Percentiles rank a stretch among this genome's conserved stretches.
Evolutionary conservation across 2,888 invertebrate species (phyloP).

Genomic region (Kryphioiulus occultus): DNA sequence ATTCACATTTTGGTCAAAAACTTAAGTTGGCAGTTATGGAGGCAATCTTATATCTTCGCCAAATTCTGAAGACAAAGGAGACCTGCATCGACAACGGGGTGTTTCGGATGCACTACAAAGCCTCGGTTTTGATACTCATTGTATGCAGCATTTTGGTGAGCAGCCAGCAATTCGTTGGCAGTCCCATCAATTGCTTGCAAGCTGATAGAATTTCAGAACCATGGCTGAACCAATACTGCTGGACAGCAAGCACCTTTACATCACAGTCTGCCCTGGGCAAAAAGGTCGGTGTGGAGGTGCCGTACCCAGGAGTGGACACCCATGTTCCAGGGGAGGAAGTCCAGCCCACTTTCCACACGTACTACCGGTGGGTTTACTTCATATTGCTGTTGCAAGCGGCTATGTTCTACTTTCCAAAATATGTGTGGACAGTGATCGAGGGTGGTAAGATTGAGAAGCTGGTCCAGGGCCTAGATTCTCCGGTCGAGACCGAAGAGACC

Average conservation of each 20-base stretch:
- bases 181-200: slow-evolving; percentile 91
- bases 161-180: slow-evolving; percentile 93
- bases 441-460: slow-evolving; percentile 21
- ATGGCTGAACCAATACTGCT: slow-evolving; percentile 69
- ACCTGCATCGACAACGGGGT: slow-evolving; percentile 80
- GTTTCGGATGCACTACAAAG: slow-evolving; percentile 92
- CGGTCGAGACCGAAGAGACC: slow-evolving; percentile 53
- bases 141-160: slow-evolving; percentile 93
- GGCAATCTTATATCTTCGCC: not conserved
- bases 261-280: slow-evolving; percentile 57
- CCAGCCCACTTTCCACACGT: slow-evolving; percentile 55
- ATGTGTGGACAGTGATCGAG: slow-evolving; percentile 56
- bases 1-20: not conserved
- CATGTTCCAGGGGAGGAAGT: slow-evolving; percentile 65
- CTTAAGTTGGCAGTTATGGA: not conserved
- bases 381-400: slow-evolving; percentile 57
- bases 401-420: slow-evolving; percentile 57
- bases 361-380: slow-evolving; percentile 58
- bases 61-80: not conserved
- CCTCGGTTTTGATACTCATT: slow-evolving; percentile 86
- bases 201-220: slow-evolving; percentile 50
- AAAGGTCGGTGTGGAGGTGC: slow-evolving; percentile 53
- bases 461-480: slow-evolving; percentile 54
- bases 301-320: slow-evolving; percentile 68
- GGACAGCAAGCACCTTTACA: slow-evolving; percentile 69